Evolutionary conservation across 2,113 vertebrate genomes (phyloP), one percentile per base, ranked within the genome.

Genomic region (Madoqua kirkii): DNA sequence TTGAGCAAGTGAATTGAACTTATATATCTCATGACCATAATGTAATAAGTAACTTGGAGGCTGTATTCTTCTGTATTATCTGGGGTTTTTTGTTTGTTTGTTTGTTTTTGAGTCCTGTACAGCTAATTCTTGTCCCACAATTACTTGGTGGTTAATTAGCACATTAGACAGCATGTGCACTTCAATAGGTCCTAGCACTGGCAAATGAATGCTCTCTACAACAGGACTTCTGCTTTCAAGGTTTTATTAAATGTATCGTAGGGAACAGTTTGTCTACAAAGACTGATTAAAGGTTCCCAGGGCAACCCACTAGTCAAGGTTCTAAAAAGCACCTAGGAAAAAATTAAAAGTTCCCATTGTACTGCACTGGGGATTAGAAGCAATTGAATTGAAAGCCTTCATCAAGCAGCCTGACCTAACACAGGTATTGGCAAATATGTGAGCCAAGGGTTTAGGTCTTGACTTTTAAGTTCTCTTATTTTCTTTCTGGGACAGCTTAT

Each of bases 61-160:
- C 45, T 74, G 15, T 86, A 82, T 96, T 98, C 23, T 87, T 96
- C 33, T 94, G 88, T 78, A 83, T 92, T 97, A 59, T 95, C 43
- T 91, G 15, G 48, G 11, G 5, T 10, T 67, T 50, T 52, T 15
- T 62, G 19, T 19, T 60, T 50, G 9, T 12, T 59, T 59, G 48
- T 5, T 29, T 13, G 23, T 45, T 93, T 93, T 7, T 91, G 48
- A 95, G 90, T 31, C 10, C 62, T 96, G 7, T 91, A 96, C 8
- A 93, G 40, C 43, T 55, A 93, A 31, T 92, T 96, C 31, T 31
- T 89, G 31, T 23, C 19, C 27, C 45, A 89, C 31, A 78, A 93
- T 71, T 48, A 45, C 15, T 84, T 87, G 15, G 11, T 89, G 48
- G 48, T 96, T 97, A 91, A 64, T 94, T 86, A 82, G 13, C 93